Percentiles rank a stretch among this genome's conserved stretches.
phyloP scores from a whole-genome alignment of 2,888 invertebrate species.

The Rhagium mordax region DNA sequence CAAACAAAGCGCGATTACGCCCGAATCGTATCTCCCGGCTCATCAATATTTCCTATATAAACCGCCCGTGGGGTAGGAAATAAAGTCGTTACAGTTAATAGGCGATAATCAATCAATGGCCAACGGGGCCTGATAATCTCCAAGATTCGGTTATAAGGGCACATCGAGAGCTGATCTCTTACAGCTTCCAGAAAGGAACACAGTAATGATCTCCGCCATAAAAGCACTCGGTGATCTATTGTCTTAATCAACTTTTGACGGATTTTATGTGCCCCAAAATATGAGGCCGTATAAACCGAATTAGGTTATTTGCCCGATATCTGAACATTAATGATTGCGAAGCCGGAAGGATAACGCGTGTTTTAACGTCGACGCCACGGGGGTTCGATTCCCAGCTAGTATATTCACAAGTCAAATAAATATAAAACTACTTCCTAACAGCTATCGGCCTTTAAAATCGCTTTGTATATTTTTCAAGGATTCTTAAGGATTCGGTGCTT shows the following conservation, averaged over 20 bases:
- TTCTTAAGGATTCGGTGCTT: too few species aligned
- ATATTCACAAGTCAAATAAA: too few species aligned
- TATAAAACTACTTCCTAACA: too few species aligned
- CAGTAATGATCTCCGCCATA: constrained; percentile 44
- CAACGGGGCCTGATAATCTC: constrained; percentile 54
- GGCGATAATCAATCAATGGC: constrained; percentile 58
- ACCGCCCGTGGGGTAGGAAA: constrained; percentile 27
- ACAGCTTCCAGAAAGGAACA: constrained; percentile 41
- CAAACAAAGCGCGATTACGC: not conserved
- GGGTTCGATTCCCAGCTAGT: too few species aligned
- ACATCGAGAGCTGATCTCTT: constrained; percentile 47
- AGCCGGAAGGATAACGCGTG: not conserved
- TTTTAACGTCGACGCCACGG: too few species aligned
- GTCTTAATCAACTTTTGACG: constrained; percentile 40
- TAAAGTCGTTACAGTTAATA: constrained; percentile 52
- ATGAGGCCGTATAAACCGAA: not conserved
- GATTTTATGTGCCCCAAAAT: constrained; percentile 19
- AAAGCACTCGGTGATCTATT: constrained; percentile 45
- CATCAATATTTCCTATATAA: constrained; percentile 36
- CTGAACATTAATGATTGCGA: not conserved
- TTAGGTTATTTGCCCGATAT: constrained; percentile 10
- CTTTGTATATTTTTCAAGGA: too few species aligned
- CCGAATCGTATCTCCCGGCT: not conserved
- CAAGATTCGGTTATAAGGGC: constrained; percentile 28
- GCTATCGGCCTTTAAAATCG: too few species aligned